A percentile compares a stretch with the other conserved stretches of the same genome.
phyloP scores from a whole-genome alignment of 2,888 invertebrate genomes.

The Marronus borbonicus region DNA sequence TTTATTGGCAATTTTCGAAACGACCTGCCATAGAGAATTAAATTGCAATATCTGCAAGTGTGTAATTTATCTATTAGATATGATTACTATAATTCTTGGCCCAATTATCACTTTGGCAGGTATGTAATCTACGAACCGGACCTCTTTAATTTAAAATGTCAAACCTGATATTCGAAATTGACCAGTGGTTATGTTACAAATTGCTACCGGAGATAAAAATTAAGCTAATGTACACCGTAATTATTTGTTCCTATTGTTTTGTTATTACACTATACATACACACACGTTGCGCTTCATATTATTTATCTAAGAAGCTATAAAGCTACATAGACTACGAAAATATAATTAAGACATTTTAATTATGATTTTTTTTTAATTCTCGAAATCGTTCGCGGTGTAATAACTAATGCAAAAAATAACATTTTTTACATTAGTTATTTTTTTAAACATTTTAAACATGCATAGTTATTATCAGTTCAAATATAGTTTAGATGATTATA shows the following conservation, averaged over 20 bases:
- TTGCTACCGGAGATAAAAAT: not conserved
- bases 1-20: not conserved
- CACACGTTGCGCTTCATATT: not conserved
- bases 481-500: slow-evolving; percentile 17
- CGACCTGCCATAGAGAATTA: not conserved
- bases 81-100: slow-evolving; percentile 13
- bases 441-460: not conserved
- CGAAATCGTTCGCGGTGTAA: too few relatives aligned
- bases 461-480: not conserved
- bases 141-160: slow-evolving; percentile 22
- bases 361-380: too few relatives aligned
- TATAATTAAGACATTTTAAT: too few relatives aligned
- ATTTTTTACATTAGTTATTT: too few relatives aligned
- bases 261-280: not conserved
- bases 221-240: not conserved
- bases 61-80: slow-evolving; percentile 15
- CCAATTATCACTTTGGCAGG: slow-evolving; percentile 22
- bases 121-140: slow-evolving; percentile 12
- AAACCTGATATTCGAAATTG: slow-evolving; percentile 7
- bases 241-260: too few relatives aligned
- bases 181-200: not conserved
- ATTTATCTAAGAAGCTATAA: not conserved
- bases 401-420: too few relatives aligned
- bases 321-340: not conserved
- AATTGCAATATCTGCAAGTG: not conserved